phyloP scores from a whole-genome alignment of 2,888 invertebrate genomes.

The Arctia plantaginis region DNA sequence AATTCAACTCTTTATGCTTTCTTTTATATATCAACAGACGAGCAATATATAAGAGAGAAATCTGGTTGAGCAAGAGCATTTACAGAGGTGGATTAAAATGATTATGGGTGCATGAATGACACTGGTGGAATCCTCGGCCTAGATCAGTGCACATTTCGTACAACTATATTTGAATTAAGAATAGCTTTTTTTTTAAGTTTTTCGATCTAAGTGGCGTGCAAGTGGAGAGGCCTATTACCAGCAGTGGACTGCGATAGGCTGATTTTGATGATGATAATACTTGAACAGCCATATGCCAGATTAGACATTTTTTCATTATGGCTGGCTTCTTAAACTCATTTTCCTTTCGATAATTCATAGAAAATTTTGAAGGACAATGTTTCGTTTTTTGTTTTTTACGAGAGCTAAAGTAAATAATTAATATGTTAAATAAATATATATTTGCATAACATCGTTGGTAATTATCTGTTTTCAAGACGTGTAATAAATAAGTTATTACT shows the following conservation, averaged over 20 bases:
- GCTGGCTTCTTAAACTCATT: neutral
- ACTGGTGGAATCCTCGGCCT: no score
- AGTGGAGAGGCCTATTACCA: no score
- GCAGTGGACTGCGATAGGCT: no score
- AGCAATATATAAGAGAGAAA: no score
- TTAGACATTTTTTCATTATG: neutral
- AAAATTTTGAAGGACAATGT: neutral
- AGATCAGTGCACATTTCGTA: no score
- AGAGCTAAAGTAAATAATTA: neutral
- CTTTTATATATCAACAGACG: no score
- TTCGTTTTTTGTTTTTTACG: neutral
- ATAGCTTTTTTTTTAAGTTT: neutral
- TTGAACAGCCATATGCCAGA: neutral
- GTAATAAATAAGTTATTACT: neutral
- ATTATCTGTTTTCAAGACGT: neutral
- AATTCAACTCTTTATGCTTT: neutral
- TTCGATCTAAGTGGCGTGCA: no score
- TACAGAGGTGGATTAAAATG: no score
- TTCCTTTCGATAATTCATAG: neutral
- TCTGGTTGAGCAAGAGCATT: no score
- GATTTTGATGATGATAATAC: no score
- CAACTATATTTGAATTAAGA: neutral
- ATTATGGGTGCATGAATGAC: no score
- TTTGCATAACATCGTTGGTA: neutral
- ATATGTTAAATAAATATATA: neutral